Evolutionary conservation across 2,113 vertebrate genomes (phyloP).

Genomic region (Peucedramus taeniatus): DNA sequence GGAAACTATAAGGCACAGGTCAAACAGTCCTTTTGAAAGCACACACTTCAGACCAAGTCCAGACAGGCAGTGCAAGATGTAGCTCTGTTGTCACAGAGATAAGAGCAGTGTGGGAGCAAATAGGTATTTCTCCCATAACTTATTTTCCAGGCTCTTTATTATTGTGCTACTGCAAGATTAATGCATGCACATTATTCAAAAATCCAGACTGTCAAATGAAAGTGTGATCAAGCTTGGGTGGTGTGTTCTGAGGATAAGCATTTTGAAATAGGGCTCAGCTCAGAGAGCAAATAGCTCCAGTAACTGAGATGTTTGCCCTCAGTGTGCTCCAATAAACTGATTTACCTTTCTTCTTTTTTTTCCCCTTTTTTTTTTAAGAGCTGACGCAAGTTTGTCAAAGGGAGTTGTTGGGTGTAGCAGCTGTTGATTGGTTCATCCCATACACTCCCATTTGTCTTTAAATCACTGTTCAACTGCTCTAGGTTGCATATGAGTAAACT

Average conservation of each 20-base stretch:
- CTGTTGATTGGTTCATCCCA: constrained; percentile 72
- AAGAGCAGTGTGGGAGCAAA: neutral
- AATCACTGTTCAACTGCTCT: constrained; percentile 67
- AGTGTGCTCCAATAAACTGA: constrained; percentile 64
- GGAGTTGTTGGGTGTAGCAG: constrained; percentile 65
- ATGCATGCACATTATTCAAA: neutral
- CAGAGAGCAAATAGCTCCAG: constrained; percentile 73
- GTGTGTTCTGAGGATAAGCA: constrained; percentile 2
- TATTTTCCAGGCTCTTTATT: neutral
- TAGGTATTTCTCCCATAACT: neutral
- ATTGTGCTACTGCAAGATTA: neutral
- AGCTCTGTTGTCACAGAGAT: neutral
- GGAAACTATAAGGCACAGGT: neutral
- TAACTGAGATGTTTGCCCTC: constrained; percentile 68
- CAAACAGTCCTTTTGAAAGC: neutral
- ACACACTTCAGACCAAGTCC: fast-evolving
- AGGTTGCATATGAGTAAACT: constrained; percentile 58
- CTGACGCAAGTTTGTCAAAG: constrained; percentile 77
- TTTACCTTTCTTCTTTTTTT: constrained; percentile 57
- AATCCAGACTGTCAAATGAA: neutral
- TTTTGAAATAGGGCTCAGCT: constrained; percentile 65
- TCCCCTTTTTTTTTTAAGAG: constrained; percentile 46
- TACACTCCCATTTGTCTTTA: constrained; percentile 81
- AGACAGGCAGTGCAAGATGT: neutral
- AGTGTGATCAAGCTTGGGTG: neutral